Percentiles rank a stretch among this genome's conserved stretches.
These are phyloP conservation scores for Lepas anatifera DNA, from an alignment of 2,888 invertebrate species.

Conservation along the genomic window DNA sequence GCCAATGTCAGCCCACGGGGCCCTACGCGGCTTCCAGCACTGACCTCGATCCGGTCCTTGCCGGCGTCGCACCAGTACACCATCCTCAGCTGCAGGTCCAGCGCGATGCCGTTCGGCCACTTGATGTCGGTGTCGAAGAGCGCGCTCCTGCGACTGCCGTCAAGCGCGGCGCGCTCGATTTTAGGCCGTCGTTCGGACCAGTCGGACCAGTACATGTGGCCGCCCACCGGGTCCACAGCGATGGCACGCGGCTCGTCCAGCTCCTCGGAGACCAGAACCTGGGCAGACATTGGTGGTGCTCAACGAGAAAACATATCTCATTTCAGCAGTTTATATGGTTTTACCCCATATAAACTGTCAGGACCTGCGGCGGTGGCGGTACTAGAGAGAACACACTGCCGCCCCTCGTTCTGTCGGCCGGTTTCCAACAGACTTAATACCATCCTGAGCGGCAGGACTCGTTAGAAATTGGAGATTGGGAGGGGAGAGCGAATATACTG, in stretches of 20 bases:
- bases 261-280: conserved; percentile 68
- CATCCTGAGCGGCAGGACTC: too few relatives aligned
- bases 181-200: conserved; percentile 66
- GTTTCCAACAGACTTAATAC: too few relatives aligned
- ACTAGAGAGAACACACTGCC: too few relatives aligned
- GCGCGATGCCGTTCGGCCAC: conserved; percentile 79
- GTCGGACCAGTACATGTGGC: conserved; percentile 90
- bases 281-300: too few relatives aligned
- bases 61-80: conserved; percentile 73
- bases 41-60: conserved; percentile 19
- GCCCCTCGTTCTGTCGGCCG: too few relatives aligned
- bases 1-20: too few relatives aligned
- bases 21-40: not conserved
- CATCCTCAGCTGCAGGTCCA: conserved; percentile 53
- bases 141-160: conserved; percentile 57
- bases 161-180: conserved; percentile 72
- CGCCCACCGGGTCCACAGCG: conserved; percentile 71
- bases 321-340: too few relatives aligned
- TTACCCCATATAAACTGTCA: too few relatives aligned
- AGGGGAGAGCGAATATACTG: too few relatives aligned
- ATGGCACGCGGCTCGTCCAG: conserved; percentile 82
- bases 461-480: too few relatives aligned
- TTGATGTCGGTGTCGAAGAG: conserved; percentile 58
- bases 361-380: too few relatives aligned
- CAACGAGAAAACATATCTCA: too few relatives aligned